These are phyloP conservation scores for Acropora yongei DNA, from an alignment of 64 coral and sea anemone genomes.

Conservation along the genomic window DNA sequence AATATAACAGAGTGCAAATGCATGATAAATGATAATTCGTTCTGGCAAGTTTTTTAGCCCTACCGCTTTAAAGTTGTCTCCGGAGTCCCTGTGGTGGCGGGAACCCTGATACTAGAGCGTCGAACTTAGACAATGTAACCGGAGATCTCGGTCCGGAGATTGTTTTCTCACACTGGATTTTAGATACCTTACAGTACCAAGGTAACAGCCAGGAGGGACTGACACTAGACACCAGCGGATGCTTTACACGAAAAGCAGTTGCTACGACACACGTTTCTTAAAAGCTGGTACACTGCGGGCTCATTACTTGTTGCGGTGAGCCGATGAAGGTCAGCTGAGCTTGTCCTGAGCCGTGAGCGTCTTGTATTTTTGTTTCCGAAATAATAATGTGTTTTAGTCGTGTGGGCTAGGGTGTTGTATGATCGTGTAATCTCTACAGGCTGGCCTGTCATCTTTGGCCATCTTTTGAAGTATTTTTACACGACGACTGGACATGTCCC, in stretches of 20 bases:
- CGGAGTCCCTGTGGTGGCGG: too few species aligned
- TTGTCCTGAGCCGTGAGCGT: background rate
- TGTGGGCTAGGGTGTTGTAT: background rate
- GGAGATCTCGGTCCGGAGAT: too few species aligned
- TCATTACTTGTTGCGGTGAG: background rate
- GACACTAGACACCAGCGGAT: background rate
- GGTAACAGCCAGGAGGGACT: too few species aligned
- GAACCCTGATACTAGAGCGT: too few species aligned
- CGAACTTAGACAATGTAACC: too few species aligned
- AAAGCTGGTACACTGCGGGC: slow-evolving; percentile 3
- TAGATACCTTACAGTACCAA: too few species aligned
- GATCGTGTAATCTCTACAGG: background rate
- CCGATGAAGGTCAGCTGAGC: background rate
- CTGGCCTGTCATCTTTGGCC: background rate
- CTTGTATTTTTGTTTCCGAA: background rate
- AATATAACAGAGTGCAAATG: too few species aligned
- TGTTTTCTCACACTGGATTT: too few species aligned
- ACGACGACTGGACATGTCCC: slow-evolving; percentile 14
- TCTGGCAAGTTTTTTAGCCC: too few species aligned
- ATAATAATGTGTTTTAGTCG: background rate
- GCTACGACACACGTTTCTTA: background rate
- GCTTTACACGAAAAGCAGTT: slow-evolving; percentile 26
- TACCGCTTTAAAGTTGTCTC: too few species aligned
- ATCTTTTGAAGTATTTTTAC: background rate
- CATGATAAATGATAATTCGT: too few species aligned